phyloP scores from a whole-genome alignment of 2,888 invertebrate genomes.

The Eumerus sabulonum region DNA sequence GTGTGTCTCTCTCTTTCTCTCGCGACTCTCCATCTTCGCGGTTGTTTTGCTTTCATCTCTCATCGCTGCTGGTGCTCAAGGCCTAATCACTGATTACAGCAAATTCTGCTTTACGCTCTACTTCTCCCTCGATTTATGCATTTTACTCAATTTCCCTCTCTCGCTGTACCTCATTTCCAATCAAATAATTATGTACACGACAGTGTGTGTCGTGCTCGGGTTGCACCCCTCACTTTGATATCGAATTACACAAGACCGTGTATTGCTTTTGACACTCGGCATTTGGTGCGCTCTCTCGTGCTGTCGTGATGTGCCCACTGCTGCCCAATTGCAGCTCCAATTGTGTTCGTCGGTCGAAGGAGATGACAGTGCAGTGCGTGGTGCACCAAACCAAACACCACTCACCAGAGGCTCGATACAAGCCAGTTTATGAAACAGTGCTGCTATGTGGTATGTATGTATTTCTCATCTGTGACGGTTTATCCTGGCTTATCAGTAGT shows the following conservation, averaged over 20 bases:
- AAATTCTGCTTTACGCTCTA: constrained; percentile 42
- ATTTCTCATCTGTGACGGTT: constrained; percentile 16
- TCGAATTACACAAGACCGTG: constrained; percentile 44
- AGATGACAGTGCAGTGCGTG: constrained; percentile 18
- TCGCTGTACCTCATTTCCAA: constrained; percentile 14
- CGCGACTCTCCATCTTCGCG: too few relatives aligned
- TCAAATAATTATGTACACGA: constrained; percentile 26
- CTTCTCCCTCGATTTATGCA: constrained; percentile 31
- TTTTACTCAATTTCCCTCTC: constrained; percentile 1
- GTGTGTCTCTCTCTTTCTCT: too few relatives aligned
- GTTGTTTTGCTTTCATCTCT: too few relatives aligned
- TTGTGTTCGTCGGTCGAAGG: constrained; percentile 37
- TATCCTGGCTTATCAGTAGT: constrained; percentile 55
- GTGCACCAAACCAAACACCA: neutral
- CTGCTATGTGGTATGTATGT: too few relatives aligned
- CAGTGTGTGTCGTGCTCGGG: constrained; percentile 15
- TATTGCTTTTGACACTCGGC: constrained; percentile 10
- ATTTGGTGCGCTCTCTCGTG: neutral
- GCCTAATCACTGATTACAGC: constrained; percentile 44
- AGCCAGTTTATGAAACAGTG: too few relatives aligned
- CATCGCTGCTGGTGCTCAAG: constrained; percentile 4
- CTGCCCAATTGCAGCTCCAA: constrained; percentile 24
- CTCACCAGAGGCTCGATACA: neutral
- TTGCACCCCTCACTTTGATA: constrained; percentile 34
- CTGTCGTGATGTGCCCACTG: neutral